Evolutionary conservation across 64 coral and sea anemone genomes (phyloP).

Genomic region (Dendronephthya gigantea): DNA sequence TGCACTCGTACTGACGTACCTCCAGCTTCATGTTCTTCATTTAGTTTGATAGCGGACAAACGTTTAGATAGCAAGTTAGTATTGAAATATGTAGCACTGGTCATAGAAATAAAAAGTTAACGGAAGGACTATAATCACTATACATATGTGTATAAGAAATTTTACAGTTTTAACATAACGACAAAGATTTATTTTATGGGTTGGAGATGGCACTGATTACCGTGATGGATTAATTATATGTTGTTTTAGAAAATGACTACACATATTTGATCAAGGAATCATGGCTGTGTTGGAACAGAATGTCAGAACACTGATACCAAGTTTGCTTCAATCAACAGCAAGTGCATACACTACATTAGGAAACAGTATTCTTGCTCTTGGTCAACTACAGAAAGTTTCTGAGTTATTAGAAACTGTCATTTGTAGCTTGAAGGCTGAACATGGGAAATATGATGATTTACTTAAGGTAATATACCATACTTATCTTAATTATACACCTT

Average conservation of each 20-base stretch:
- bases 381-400: background rate
- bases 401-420: background rate
- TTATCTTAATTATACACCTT: too few species aligned
- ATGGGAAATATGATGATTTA: slow-evolving; percentile 12
- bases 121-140: too few species aligned
- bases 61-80: too few species aligned
- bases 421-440: background rate
- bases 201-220: too few species aligned
- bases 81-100: too few species aligned
- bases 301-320: background rate
- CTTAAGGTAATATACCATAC: background rate
- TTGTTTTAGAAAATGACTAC: background rate
- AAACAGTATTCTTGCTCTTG: background rate
- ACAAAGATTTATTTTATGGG: background rate
- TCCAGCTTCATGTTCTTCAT: too few species aligned
- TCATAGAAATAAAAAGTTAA: too few species aligned
- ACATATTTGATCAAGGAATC: background rate
- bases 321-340: background rate
- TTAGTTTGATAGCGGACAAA: too few species aligned
- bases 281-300: background rate
- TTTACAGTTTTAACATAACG: too few species aligned
- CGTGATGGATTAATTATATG: too few species aligned
- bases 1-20: too few species aligned
- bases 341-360: background rate
- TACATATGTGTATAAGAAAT: too few species aligned